Evolutionary conservation across 2,113 vertebrate species (phyloP).

Genomic region (Catharus fuscescens): DNA sequence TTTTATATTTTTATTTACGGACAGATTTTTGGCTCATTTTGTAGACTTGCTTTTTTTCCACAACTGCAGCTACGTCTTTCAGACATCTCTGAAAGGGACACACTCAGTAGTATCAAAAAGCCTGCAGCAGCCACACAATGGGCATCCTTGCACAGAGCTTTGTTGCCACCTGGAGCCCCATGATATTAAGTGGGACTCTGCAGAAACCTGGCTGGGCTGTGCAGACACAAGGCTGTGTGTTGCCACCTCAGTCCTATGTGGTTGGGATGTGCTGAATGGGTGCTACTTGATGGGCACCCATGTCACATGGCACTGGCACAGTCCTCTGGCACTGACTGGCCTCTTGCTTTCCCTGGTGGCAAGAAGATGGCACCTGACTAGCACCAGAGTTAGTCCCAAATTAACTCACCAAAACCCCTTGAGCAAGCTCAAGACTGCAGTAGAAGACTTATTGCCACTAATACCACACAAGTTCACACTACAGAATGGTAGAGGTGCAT

Average conservation of each 20-base stretch:
- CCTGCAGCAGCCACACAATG: not conserved
- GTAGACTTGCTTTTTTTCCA: not conserved
- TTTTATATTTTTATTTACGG: not conserved
- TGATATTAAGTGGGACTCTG: not conserved
- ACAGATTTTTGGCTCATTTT: not conserved
- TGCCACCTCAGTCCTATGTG: too few relatives aligned
- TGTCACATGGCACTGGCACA: not conserved
- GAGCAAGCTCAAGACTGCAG: not conserved
- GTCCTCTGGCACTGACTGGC: not conserved
- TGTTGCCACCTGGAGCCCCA: not conserved
- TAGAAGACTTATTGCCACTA: not conserved
- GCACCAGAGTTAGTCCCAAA: not conserved
- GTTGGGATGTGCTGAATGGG: not conserved
- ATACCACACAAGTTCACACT: not conserved
- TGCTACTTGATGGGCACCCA: not conserved
- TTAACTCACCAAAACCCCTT: not conserved
- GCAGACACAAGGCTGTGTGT: not conserved
- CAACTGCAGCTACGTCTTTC: not conserved
- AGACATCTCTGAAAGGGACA: not conserved
- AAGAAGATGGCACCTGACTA: not conserved
- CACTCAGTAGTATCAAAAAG: not conserved
- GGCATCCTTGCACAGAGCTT: not conserved
- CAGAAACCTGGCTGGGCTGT: not conserved
- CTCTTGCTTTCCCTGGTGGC: rapidly evolving
- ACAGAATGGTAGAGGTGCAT: rapidly evolving